Conservation (phyloP, 2,797 vertebrate genomes). For the Neosilurus mollespiculum region DNA sequence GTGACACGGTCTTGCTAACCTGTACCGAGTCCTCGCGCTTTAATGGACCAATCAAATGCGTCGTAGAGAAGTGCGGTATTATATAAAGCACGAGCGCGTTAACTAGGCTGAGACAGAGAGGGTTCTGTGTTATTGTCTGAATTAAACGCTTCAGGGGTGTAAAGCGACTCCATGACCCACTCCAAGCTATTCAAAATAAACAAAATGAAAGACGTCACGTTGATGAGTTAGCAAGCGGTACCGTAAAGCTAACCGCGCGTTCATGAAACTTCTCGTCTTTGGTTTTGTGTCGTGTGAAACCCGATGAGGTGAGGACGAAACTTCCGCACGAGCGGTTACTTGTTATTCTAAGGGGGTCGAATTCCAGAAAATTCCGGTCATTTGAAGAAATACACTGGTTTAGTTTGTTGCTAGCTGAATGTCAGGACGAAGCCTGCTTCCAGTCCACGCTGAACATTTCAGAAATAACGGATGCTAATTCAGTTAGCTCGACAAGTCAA, state of each 20-base stretch:
- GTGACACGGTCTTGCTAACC: background rate
- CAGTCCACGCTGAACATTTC: background rate
- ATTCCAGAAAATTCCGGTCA: too few species aligned
- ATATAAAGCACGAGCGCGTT: background rate
- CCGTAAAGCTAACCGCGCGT: background rate
- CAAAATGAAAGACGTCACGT: background rate
- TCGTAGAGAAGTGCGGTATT: background rate
- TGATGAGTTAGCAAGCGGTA: background rate
- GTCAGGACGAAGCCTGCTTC: background rate
- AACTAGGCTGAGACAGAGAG: background rate
- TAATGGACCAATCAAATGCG: background rate
- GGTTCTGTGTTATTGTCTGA: background rate
- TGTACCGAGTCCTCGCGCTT: background rate
- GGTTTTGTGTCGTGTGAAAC: background rate
- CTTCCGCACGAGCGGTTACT: too few species aligned
- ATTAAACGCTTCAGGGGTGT: too few species aligned
- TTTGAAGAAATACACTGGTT: background rate
- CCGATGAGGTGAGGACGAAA: too few species aligned
- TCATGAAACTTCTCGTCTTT: background rate
- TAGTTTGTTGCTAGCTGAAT: background rate
- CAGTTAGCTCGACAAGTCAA: background rate
- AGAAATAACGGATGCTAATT: constrained; percentile 3
- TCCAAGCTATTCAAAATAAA: background rate
- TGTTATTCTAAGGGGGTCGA: background rate
- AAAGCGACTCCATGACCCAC: too few species aligned